phyloP scores from a whole-genome alignment of 2,888 invertebrate species.

The Monopis laevigella region DNA sequence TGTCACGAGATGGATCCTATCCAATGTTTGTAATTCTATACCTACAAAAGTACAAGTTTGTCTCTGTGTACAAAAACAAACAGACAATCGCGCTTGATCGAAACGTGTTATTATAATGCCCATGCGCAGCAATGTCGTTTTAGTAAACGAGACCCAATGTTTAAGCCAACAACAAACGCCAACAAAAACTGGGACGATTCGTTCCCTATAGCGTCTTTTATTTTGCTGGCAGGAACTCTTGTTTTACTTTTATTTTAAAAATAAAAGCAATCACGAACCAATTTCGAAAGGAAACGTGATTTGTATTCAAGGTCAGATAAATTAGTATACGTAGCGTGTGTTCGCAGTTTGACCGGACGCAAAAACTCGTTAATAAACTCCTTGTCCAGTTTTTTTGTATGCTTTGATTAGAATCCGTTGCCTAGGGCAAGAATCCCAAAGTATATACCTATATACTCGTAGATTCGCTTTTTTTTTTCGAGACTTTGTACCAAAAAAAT shows the following conservation, averaged over 20 bases:
- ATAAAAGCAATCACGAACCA: constrained; percentile 62
- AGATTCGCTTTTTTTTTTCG: too few species aligned
- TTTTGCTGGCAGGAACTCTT: constrained; percentile 43
- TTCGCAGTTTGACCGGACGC: constrained; percentile 57
- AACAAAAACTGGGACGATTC: constrained; percentile 53
- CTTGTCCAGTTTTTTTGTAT: constrained; percentile 45
- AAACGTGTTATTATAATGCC: too few species aligned
- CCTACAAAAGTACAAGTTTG: too few species aligned
- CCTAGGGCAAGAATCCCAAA: constrained; percentile 24
- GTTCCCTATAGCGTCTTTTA: constrained; percentile 56
- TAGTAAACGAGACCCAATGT: too few species aligned
- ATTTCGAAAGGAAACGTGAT: constrained; percentile 67
- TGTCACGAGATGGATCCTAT: too few species aligned
- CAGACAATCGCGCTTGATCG: too few species aligned
- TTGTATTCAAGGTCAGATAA: constrained; percentile 54
- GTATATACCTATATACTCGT: too few species aligned
- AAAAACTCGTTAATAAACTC: constrained; percentile 57
- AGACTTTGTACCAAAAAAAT: too few species aligned
- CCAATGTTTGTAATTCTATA: too few species aligned
- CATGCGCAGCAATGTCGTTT: too few species aligned
- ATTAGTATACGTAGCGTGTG: constrained; percentile 61
- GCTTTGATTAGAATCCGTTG: constrained; percentile 40
- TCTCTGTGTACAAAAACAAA: too few species aligned
- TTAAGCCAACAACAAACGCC: background rate
- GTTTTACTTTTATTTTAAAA: constrained; percentile 65